phyloP scores from a whole-genome alignment of 1,140 invertebrate species.

The Drosophila pseudoananassae region DNA sequence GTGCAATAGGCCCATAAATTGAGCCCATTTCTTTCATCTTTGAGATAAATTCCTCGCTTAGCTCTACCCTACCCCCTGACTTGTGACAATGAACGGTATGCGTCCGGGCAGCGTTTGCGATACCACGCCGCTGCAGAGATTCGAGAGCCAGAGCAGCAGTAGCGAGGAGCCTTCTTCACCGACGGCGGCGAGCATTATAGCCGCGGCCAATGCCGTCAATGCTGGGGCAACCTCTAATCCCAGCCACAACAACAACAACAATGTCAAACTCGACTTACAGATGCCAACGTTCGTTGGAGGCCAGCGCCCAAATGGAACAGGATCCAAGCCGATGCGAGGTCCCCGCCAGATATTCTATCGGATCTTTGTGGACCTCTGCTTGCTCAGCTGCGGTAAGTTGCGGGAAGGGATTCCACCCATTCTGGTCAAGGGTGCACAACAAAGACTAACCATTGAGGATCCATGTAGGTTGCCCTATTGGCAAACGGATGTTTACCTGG shows the following conservation, averaged over 20 bases:
- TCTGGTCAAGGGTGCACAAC: not conserved
- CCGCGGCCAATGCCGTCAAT: slow-evolving; percentile 25
- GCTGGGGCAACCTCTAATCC: slow-evolving; percentile 34
- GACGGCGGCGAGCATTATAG: slow-evolving; percentile 60
- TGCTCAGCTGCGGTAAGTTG: slow-evolving; percentile 73
- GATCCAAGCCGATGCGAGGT: slow-evolving; percentile 34
- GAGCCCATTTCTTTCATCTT: not conserved
- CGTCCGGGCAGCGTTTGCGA: slow-evolving; percentile 68
- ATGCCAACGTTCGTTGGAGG: slow-evolving; percentile 53
- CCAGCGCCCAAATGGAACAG: slow-evolving; percentile 4
- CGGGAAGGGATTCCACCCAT: not conserved
- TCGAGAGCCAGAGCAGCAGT: slow-evolving; percentile 75
- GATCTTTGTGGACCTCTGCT: slow-evolving; percentile 55
- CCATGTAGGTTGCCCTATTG: too few species aligned
- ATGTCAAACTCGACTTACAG: slow-evolving; percentile 74
- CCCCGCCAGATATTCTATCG: slow-evolving; percentile 60
- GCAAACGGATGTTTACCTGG: slow-evolving; percentile 18
- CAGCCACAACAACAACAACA: slow-evolving; percentile 59
- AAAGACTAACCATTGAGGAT: not conserved
- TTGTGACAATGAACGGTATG: slow-evolving; percentile 61
- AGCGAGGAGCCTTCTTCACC: slow-evolving; percentile 74
- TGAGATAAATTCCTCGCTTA: not conserved
- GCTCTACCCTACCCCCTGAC: not conserved
- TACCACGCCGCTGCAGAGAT: slow-evolving; percentile 73
- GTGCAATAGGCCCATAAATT: slow-evolving; percentile 50